Evolutionary conservation across 2,797 vertebrate species (phyloP).

Genomic region (Sitta carolinensis): DNA sequence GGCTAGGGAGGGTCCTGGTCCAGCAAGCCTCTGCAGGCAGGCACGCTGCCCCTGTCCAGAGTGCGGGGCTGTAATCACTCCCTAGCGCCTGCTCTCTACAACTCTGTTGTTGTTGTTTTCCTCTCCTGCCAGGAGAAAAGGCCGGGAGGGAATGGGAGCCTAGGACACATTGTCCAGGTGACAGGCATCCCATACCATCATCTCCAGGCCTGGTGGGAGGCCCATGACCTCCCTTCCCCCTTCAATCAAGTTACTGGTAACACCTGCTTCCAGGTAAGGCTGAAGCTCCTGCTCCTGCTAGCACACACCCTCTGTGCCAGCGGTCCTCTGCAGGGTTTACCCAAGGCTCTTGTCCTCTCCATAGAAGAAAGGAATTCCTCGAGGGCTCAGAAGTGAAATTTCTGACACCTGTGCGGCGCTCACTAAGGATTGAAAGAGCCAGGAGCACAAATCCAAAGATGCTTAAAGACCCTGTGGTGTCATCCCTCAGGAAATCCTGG

Average conservation of each 20-base stretch:
- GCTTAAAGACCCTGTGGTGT: conserved; percentile 84
- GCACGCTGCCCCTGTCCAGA: fast-evolving
- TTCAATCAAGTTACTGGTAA: conserved; percentile 69
- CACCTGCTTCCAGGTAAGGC: conserved; percentile 63
- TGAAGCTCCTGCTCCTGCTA: not conserved
- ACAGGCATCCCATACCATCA: not conserved
- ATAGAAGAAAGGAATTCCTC: not conserved
- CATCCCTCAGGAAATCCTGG: conserved; percentile 82
- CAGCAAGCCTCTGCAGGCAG: not conserved
- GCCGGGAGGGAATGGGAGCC: not conserved
- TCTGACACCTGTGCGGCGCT: conserved; percentile 88
- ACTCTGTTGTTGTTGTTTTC: fast-evolving
- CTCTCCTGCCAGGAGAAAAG: not conserved
- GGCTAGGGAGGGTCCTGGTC: not conserved
- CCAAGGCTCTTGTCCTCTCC: not conserved
- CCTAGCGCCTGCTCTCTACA: not conserved
- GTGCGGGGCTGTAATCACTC: fast-evolving
- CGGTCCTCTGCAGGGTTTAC: not conserved
- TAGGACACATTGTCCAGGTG: fast-evolving
- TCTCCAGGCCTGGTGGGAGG: not conserved
- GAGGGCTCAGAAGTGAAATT: conserved; percentile 79
- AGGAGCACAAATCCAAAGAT: conserved; percentile 74
- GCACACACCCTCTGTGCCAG: no score
- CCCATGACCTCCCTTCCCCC: not conserved
- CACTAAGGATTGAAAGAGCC: conserved; percentile 77